Conservation (phyloP, 23 tunicate species). For the Styela clava region DNA sequence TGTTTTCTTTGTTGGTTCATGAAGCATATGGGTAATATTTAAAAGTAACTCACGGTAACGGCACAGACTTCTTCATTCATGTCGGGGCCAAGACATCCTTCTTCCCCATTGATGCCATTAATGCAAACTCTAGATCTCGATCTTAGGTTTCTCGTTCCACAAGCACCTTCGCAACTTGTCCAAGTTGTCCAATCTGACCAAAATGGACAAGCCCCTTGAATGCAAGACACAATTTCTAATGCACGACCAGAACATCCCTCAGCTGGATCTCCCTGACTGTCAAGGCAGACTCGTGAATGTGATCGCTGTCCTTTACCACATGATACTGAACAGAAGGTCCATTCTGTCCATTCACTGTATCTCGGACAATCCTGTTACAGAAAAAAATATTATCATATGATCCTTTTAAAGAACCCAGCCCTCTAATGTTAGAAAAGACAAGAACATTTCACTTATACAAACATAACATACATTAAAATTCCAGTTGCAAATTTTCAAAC, state of each 20-base stretch:
- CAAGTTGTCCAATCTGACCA: constrained; percentile 61
- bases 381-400: neutral
- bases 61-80: constrained; percentile 35
- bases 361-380: constrained; percentile 68
- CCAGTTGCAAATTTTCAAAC: no score
- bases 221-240: constrained; percentile 42
- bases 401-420: no score
- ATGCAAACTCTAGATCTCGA: constrained; percentile 54
- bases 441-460: no score
- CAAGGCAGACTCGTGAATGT: constrained; percentile 38
- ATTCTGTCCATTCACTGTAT: constrained; percentile 45
- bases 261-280: constrained; percentile 23
- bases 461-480: no score
- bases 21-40: no score
- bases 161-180: constrained; percentile 46
- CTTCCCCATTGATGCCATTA: constrained; percentile 59
- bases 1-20: no score
- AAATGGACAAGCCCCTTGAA: constrained; percentile 47
- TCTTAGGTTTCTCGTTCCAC: constrained; percentile 31
- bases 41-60: constrained; percentile 42
- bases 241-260: constrained; percentile 41
- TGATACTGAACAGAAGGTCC: constrained; percentile 42
- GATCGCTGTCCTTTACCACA: constrained; percentile 48
- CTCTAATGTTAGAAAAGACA: no score
- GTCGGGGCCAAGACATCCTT: constrained; percentile 43